phyloP scores from a whole-genome alignment of 1,140 invertebrate species.

The Drosophila bocki region DNA sequence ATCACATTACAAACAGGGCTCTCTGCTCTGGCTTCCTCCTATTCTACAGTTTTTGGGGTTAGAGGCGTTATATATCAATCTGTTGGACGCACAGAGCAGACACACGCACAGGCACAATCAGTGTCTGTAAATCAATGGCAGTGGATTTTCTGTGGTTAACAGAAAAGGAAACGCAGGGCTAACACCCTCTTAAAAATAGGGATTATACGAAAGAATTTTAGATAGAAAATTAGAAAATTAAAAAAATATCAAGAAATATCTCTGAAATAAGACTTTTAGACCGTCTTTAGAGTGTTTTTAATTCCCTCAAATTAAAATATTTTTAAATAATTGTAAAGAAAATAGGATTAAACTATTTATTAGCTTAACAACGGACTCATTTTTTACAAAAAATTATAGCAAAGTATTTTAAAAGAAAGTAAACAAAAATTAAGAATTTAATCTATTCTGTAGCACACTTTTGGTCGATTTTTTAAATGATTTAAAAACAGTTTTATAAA shows the following conservation, averaged over 20 bases:
- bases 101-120: constrained; percentile 55
- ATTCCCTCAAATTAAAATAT: neutral
- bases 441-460: too few species aligned
- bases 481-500: too few species aligned
- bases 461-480: too few species aligned
- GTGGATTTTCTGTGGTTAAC: constrained; percentile 1
- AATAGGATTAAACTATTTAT: too few species aligned
- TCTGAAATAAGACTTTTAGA: too few species aligned
- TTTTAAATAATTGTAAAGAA: neutral
- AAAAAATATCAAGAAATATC: too few species aligned
- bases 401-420: too few species aligned
- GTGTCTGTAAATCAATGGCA: constrained; percentile 70
- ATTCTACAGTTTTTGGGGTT: constrained; percentile 11
- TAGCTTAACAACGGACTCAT: too few species aligned
- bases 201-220: neutral
- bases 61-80: constrained; percentile 56
- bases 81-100: constrained; percentile 65
- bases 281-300: neutral
- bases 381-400: too few species aligned
- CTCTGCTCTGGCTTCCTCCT: neutral
- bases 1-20: constrained; percentile 25
- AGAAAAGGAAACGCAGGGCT: neutral
- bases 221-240: too few species aligned
- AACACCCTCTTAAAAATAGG: neutral
- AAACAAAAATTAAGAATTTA: too few species aligned